Base-by-base conservation (phyloP, 2,888 invertebrate species). In the Galerucella calmariensis region DNA sequence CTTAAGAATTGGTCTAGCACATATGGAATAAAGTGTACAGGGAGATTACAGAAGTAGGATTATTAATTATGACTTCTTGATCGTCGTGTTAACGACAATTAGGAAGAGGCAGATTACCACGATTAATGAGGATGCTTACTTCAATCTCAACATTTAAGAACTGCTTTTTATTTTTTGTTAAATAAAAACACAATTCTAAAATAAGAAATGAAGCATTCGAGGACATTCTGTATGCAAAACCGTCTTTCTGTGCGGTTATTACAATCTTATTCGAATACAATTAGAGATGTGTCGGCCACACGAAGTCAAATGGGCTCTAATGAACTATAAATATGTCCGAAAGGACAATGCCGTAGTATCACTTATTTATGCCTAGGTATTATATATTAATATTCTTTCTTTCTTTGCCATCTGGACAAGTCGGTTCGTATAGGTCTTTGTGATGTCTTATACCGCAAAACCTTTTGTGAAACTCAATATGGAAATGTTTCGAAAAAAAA, bases 281-380 rank as follows among this genome's bases (percentile, higher is more conserved):
- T 87, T 87, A 87, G 87, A 85, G 86, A 86, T 85, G 83, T 86
- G 86, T 85, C 85, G 85, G 85, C 86, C 86, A 85, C 86, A 84
- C 83, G 82, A 84, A 85, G 86, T 83, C 83, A 82, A 84, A 79
- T 58, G 67, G 58, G 27, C 84, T 82, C 86, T 87, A 87, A 87
- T 87, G 87, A 87, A 87, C 87, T 85, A 87, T 87, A 87, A 87
- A 87, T 87, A 87, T 86, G 85, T 85, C 83, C 77, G n/a, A n/a
- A 71, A 20, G 82, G 84, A 86, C 86, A 87, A 86, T 86, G 86
- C 86, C 75, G 83, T 86, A 85, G 85, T 86, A 86, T 85, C 84
- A 84, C 86, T 85, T 87, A 87, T 87, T 87, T 86, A 86, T 86
- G 85, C 82, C 82, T 82, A 81, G 83, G 83, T 84, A 85, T 86